These are phyloP conservation scores for Myiopsitta monachus DNA, from an alignment of 2,113 vertebrate genomes.

Conservation along the genomic window DNA sequence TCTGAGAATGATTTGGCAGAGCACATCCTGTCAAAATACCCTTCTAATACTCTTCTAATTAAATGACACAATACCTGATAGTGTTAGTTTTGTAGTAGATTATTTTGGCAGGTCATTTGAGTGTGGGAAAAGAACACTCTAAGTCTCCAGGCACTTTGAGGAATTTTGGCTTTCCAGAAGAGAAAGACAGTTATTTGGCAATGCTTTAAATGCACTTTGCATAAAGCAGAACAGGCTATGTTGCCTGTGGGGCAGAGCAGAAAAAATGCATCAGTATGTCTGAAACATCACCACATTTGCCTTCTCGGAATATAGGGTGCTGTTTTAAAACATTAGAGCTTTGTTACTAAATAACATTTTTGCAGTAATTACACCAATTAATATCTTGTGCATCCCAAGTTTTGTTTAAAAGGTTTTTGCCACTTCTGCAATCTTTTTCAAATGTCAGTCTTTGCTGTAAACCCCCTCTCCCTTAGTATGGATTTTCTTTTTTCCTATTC, in stretches of 20 bases:
- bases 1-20: neutral
- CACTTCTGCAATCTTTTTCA: neutral
- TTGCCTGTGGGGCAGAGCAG: neutral
- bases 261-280: neutral
- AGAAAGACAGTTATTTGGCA: slow-evolving; percentile 3
- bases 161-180: neutral
- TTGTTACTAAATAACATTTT: neutral
- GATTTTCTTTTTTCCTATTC: neutral
- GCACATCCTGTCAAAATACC: neutral
- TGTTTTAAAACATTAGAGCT: neutral
- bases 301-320: neutral
- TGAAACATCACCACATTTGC: neutral
- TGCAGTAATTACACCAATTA: neutral
- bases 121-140: neutral
- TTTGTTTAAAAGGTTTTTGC: neutral
- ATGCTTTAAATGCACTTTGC: neutral
- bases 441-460: neutral
- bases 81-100: slow-evolving; percentile 25
- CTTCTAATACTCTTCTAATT: neutral
- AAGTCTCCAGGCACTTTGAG: neutral
- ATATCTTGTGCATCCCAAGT: neutral
- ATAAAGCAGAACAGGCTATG: neutral
- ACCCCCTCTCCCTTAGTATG: neutral
- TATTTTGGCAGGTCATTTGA: slow-evolving; percentile 41
- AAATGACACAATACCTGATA: neutral